Evolutionary conservation across 2,797 vertebrate genomes (phyloP).

Genomic region (Sebastes baramenuke): DNA sequence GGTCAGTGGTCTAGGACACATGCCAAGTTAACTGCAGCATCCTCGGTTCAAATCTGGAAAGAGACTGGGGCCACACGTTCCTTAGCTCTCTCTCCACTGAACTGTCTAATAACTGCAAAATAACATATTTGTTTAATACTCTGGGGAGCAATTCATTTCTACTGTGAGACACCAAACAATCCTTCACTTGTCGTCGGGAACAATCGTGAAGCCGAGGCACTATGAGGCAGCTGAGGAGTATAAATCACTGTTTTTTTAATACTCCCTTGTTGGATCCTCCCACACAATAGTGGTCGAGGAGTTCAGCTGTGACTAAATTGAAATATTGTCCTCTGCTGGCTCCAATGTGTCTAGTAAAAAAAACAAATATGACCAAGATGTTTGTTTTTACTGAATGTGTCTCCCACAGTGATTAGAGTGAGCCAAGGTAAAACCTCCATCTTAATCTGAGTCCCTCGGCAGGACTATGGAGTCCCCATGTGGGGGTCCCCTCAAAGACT

Average conservation of each 20-base stretch:
- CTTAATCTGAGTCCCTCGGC: not conserved
- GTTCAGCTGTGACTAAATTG: constrained; percentile 45
- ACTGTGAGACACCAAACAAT: constrained; percentile 36
- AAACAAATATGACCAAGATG: constrained; percentile 38
- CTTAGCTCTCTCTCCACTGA: not conserved
- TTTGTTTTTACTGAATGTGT: constrained; percentile 35
- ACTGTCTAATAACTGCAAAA: not conserved
- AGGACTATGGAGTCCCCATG: not conserved
- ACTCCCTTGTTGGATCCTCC: constrained; percentile 36
- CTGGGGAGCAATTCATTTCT: constrained; percentile 7
- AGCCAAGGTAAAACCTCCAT: constrained; percentile 33
- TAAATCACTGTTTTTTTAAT: constrained; percentile 45
- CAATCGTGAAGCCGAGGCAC: not conserved
- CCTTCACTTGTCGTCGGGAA: constrained; percentile 18
- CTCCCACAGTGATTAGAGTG: constrained; percentile 31
- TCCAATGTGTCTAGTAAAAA: constrained; percentile 53
- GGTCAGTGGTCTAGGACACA: not conserved
- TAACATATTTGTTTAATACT: not conserved
- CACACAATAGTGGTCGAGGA: constrained; percentile 31
- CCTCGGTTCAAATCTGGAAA: not conserved
- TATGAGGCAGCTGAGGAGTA: constrained; percentile 29
- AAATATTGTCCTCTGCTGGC: constrained; percentile 53
- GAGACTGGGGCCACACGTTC: not conserved
- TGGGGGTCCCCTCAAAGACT: not conserved
- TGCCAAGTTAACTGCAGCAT: constrained; percentile 3